Evolutionary conservation across 2,888 invertebrate species (phyloP), one percentile per base, ranked within the genome.

Genomic region (Melieria omissa): DNA sequence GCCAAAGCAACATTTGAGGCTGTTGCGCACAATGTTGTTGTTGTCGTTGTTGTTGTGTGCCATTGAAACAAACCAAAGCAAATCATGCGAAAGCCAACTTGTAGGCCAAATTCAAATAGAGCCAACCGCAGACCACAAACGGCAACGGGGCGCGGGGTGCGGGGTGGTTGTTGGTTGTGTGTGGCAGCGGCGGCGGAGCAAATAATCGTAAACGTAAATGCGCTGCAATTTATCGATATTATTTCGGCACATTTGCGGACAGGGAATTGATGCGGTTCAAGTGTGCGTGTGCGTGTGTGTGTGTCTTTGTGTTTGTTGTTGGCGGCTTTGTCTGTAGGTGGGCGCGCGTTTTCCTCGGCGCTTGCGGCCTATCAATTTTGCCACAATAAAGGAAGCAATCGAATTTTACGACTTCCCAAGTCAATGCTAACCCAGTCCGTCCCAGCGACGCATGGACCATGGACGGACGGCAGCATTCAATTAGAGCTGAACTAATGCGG

Each of bases 151-250:
- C 29, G 2, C 29, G 29, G 29, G 29, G 29, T n/a, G n/a, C n/a
- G n/a, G n/a, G n/a, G n/a, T n/a, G n/a, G n/a, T 10, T 3, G 49
- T 3, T 10, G 47, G 66, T 41, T 60, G 14, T 44, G 41, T 41
- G 44, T 58, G 41, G 58, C 58, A 58, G 42, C 44, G 46, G 16
- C 58, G 29, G 29, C 29, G 54, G 61, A 57, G 60, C 69, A 60
- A 65, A 60, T 69, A 65, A 68, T 47, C 64, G 64, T 72, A 60
- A 68, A 72, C 55, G 68, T 71, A 57, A 71, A 62, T 66, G 63
- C 67, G 52, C 54, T 68, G 68, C 64, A 68, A 72, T 72, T 72
- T 64, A 72, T 72, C 52, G 72, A 60, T 61, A 72, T 72, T 65
- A 58, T 65, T 58, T 63, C 41, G 55, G 44, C 52, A 63, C 29